phyloP scores from a whole-genome alignment of 2,113 vertebrate species.

The Aplodontia rufa region DNA sequence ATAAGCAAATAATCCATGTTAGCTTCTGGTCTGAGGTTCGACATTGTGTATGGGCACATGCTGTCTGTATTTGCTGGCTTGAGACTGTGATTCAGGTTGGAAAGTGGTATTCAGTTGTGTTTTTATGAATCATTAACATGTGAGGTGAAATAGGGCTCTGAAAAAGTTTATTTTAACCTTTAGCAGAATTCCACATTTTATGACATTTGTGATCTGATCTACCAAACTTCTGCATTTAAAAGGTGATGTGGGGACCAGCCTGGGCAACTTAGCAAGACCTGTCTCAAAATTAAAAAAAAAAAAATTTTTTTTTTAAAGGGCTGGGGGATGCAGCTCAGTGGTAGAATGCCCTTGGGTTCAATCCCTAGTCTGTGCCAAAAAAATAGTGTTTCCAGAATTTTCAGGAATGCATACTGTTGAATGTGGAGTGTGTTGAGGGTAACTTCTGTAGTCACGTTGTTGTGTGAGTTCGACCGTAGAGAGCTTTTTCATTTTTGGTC shows the following conservation, averaged over 20 bases:
- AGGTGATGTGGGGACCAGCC: neutral
- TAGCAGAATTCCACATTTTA: neutral
- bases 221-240: neutral
- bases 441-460: neutral
- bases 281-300: no score
- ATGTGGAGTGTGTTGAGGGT: neutral
- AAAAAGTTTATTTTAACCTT: neutral
- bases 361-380: no score
- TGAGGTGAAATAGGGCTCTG: neutral
- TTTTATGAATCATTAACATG: neutral
- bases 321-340: no score
- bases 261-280: no score
- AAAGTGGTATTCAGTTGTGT: neutral
- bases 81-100: neutral
- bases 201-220: neutral
- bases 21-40: neutral
- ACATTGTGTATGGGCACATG: neutral
- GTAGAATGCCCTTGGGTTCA: no score
- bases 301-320: no score
- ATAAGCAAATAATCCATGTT: neutral
- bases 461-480: fast-evolving
- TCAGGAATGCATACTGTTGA: neutral
- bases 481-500: neutral
- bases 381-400: neutral
- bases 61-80: neutral